Evolutionary conservation across 2,797 vertebrate species (phyloP).

Genomic region (Hydrocynus forskahlii): DNA sequence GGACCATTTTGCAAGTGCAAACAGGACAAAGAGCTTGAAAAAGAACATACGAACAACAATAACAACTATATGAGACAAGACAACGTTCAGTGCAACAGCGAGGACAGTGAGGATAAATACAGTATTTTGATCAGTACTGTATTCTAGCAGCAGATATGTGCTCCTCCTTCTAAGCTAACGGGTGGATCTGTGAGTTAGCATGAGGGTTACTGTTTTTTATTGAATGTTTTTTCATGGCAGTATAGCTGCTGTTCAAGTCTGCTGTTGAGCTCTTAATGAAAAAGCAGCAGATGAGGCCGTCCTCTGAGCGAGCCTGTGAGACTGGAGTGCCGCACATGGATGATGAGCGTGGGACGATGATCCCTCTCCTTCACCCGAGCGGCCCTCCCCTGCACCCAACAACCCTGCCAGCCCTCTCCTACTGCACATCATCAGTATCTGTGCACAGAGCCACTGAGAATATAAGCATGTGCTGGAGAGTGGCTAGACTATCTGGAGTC

Average conservation of each 20-base stretch:
- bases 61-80: too few species aligned
- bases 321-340: background rate
- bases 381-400: background rate
- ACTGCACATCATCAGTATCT: background rate
- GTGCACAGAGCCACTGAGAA: background rate
- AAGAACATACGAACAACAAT: too few species aligned
- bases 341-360: constrained; percentile 5
- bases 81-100: too few species aligned
- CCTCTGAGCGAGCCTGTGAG: background rate
- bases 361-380: background rate
- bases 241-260: background rate
- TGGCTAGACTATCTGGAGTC: background rate
- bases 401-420: background rate
- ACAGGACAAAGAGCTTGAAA: too few species aligned
- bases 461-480: background rate
- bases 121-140: too few species aligned
- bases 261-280: background rate
- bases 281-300: constrained; percentile 1
- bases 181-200: background rate
- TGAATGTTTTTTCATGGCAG: background rate
- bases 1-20: too few species aligned
- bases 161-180: background rate
- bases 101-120: too few species aligned
- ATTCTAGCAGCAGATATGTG: too few species aligned
- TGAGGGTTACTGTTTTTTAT: background rate